A percentile compares a stretch with the other conserved stretches of the same genome.
phyloP scores from a whole-genome alignment of 2,888 invertebrate genomes.

The Quadriops clusia region DNA sequence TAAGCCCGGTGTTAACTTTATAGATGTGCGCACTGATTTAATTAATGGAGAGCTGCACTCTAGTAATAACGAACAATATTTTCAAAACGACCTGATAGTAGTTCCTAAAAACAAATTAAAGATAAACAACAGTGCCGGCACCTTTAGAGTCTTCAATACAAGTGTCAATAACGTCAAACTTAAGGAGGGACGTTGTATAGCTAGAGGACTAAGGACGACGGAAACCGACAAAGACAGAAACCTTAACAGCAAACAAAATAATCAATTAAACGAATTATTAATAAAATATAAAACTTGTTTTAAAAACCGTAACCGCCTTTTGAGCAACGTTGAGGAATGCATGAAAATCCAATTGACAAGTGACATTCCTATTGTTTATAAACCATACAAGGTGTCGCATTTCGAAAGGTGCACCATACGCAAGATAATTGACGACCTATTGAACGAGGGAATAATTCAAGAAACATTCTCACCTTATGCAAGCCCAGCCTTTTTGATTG shows the following conservation, averaged over 20 bases:
- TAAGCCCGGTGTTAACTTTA: not conserved
- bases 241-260: not conserved
- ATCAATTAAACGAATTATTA: not conserved
- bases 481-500: constrained; percentile 7
- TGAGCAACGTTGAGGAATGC: not conserved
- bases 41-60: not conserved
- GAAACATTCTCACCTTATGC: constrained; percentile 17
- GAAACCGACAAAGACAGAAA: constrained; percentile 1
- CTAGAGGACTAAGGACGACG: constrained; percentile 1
- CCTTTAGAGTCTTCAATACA: constrained; percentile 1
- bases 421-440: constrained; percentile 11
- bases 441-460: constrained; percentile 11
- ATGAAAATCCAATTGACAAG: constrained; percentile 13
- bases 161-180: not conserved
- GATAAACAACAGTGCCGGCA: not conserved
- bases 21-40: not conserved
- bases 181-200: constrained; percentile 2
- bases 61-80: not conserved
- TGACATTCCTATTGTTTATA: constrained; percentile 11
- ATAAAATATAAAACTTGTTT: constrained; percentile 3
- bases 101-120: constrained; percentile 2
- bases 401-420: constrained; percentile 11
- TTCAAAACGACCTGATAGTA: not conserved
- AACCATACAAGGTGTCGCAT: constrained; percentile 16
- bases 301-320: not conserved